These are phyloP conservation scores for Microvelia longipes DNA, from an alignment of 1,140 invertebrate species.

Conservation along the genomic window DNA sequence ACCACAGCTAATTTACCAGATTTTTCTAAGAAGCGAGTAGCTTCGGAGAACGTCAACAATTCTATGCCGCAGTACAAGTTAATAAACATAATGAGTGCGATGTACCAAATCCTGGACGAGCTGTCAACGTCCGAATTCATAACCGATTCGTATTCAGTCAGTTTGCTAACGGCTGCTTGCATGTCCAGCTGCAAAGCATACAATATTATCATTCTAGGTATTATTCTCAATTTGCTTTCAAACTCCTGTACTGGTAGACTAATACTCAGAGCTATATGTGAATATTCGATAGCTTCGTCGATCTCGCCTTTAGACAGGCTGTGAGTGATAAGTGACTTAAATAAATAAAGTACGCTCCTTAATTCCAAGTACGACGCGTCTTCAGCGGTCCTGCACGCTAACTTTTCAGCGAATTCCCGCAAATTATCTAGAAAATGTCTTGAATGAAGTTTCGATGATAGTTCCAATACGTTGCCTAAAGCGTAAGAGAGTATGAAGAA, in stretches of 20 bases:
- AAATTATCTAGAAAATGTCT: background rate
- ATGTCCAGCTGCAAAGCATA: background rate
- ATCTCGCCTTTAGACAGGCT: background rate
- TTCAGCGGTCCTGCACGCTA: background rate
- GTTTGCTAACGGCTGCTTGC: background rate
- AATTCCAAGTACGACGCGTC: background rate
- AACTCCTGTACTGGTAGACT: background rate
- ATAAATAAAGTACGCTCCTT: background rate
- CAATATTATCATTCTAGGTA: background rate
- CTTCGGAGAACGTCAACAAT: background rate
- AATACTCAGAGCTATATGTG: background rate
- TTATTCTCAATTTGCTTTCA: background rate
- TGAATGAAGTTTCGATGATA: background rate
- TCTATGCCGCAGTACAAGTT: background rate
- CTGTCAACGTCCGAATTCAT: background rate
- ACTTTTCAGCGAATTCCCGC: background rate
- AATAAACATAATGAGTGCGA: background rate
- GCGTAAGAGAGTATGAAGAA: background rate
- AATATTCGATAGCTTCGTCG: background rate
- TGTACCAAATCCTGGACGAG: background rate
- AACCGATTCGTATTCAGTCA: background rate
- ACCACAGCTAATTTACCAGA: background rate
- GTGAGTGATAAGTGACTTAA: background rate
- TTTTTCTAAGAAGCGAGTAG: background rate
- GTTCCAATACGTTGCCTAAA: background rate